Base-by-base conservation (phyloP, 2,888 invertebrate species). In the Archips xylosteana region DNA sequence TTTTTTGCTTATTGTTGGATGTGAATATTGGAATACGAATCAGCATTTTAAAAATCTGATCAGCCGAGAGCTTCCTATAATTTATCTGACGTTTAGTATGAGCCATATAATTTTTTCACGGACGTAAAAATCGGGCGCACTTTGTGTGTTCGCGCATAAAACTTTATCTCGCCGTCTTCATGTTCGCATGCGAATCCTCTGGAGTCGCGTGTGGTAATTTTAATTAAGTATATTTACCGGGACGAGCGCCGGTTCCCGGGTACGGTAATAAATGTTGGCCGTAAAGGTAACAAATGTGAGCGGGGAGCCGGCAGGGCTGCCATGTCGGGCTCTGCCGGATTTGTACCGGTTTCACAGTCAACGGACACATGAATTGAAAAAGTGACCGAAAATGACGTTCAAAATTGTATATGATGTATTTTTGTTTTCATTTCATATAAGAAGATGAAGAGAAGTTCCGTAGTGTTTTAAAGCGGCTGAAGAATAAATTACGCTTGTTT, bases 211-310 rank as follows among this genome's bases (percentile, higher is more conserved):
- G 90, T 84, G 90, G 89, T 90, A 90, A 92, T 92, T 92, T 92
- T 92, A 92, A 92, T 92, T 92, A 92, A 92, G 87, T 89, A 89
- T 90, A 90, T 91, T 91, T 89, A 88, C 86, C 82, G 87, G 86
- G 86, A 88, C 85, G 87, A 85, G 88, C 85, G 81, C 79, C 80
- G 82, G 82, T 84, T 82, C 82, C 77, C 80, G 80, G 76, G 86
- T 82, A 78, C 77, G 79, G 85, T 90, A 87, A 91, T 90, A 89
- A 91, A 92, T 92, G 91, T 87, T 87, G 80, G 81, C 85, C 83
- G 88, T 89, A 89, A 89, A 89, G 85, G 87, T 90, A 89, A 92
- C 89, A 88, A 92, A 93, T 89, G 89, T 83, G 85, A 80, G 82
- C 80, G 81, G 81, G 81, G 76, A 80, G 49, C 68, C 32, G 47